Conservation (phyloP, 2,113 vertebrate genomes). For the Myotis brandtii region DNA sequence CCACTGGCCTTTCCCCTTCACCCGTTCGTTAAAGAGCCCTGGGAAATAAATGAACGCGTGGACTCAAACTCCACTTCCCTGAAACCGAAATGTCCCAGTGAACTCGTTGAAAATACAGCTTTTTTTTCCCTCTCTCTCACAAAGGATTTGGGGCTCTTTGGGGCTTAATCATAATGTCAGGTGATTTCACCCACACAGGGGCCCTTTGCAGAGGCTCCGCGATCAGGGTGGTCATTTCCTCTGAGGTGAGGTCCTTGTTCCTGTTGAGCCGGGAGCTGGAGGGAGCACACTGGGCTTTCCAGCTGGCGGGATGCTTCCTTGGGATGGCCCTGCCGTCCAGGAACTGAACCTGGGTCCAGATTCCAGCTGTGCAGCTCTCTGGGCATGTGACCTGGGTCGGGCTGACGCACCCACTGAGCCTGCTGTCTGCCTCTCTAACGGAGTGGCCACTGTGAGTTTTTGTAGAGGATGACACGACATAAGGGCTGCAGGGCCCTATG, state of each 20-base stretch:
- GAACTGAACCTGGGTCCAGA: background rate
- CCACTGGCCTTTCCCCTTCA: background rate
- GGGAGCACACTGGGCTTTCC: background rate
- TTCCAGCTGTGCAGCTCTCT: background rate
- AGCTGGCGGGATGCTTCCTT: background rate
- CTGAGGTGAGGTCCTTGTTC: background rate
- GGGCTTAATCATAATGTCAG: constrained; percentile 41
- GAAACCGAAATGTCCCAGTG: constrained; percentile 55
- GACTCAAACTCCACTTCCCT: background rate
- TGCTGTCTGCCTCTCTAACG: background rate
- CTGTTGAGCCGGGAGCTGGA: background rate
- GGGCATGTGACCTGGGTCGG: background rate
- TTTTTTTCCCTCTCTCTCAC: constrained; percentile 48
- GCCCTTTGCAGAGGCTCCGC: constrained; percentile 6
- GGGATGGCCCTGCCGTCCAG: background rate
- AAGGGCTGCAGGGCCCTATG: background rate
- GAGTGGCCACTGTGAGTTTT: background rate
- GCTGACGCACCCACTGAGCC: too few relatives aligned
- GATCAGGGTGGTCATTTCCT: background rate
- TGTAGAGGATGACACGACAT: background rate
- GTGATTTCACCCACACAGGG: background rate
- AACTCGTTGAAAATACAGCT: constrained; percentile 59
- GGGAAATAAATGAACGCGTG: background rate
- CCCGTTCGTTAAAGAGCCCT: background rate
- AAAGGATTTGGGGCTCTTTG: constrained; percentile 31